Evolutionary conservation across 1,140 invertebrate genomes (phyloP), one percentile per base, ranked within the genome.

Genomic region (Olivierus martensii): DNA sequence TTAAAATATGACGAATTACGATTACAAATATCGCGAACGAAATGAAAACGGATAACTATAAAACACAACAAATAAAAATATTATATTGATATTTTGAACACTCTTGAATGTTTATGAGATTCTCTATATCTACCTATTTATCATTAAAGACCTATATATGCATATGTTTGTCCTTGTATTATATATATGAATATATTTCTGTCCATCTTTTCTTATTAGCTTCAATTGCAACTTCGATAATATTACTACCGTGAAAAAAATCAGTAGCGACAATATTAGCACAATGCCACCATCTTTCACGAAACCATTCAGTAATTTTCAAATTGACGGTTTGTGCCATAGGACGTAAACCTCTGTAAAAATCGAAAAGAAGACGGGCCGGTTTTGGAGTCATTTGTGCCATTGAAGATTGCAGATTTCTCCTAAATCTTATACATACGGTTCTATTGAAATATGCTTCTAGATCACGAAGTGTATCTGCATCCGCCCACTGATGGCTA

Each of bases 331-430:
- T 67, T 58, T 85, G 75, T 0, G 83, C 81, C 62, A 83, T 74
- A 15, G 76, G 72, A 15, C 82, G 67, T 15, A 86, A 63, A 21
- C 52, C 46, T n/a, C 46, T 28, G 12, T 34, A 17, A 12, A 15
- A 10, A 28, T 55, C 49, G 5, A 56, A 76, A 37, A 71, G 69
- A 57, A 78, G 71, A 44, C 83, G 73, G 10, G 85, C 67, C 36
- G 84, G 71, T 55, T 84, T 81, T 1, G 83, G 82, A 0, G 84
- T 86, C 35, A 84, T 72, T 67, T 87, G 82, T 0, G 82, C 82
- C 83, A 86, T 86, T 2, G 80, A 77, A 0, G 83, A 81, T n/a
- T 37, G 28, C 6, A 38, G 12, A 9, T 10, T 35, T 3, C 34
- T 37, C 3, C 7, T 43, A n/a, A 21, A 14, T 28, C 28, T 28